These are phyloP conservation scores for Allacma fusca DNA, from an alignment of 2,888 invertebrate genomes.

Conservation along the genomic window DNA sequence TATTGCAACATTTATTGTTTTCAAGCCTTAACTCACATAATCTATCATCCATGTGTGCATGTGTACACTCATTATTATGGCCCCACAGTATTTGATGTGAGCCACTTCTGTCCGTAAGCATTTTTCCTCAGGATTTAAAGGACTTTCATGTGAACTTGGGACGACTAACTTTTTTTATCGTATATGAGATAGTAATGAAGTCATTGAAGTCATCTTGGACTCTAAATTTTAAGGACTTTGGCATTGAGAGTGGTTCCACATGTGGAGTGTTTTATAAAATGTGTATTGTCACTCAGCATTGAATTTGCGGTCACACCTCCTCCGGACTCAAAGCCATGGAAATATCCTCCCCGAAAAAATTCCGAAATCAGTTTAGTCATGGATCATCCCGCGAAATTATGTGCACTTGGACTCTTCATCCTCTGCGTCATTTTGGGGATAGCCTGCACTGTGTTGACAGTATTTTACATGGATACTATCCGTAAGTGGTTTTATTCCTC, in stretches of 20 bases:
- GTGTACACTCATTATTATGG: too few species aligned
- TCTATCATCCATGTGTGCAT: too few species aligned
- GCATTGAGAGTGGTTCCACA: too few species aligned
- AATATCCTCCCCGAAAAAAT: neutral
- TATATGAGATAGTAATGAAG: too few species aligned
- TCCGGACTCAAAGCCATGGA: neutral
- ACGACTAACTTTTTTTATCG: too few species aligned
- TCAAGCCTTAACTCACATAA: too few species aligned
- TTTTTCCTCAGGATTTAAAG: too few species aligned
- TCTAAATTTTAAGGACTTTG: neutral
- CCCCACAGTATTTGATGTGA: too few species aligned
- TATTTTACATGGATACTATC: constrained; percentile 53
- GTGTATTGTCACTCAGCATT: neutral
- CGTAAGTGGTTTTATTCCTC: constrained; percentile 47
- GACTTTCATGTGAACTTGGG: too few species aligned
- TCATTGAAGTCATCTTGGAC: neutral
- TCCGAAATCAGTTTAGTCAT: neutral
- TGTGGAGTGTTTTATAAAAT: neutral
- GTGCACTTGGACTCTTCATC: constrained; percentile 25
- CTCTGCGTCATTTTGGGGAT: constrained; percentile 45
- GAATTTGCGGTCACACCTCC: constrained; percentile 20
- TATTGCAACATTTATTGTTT: too few species aligned
- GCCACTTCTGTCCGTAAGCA: too few species aligned
- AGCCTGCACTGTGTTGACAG: constrained; percentile 45
- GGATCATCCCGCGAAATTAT: neutral